Base-by-base conservation (phyloP, 2,888 invertebrate species). In the Lobophora halterata region DNA sequence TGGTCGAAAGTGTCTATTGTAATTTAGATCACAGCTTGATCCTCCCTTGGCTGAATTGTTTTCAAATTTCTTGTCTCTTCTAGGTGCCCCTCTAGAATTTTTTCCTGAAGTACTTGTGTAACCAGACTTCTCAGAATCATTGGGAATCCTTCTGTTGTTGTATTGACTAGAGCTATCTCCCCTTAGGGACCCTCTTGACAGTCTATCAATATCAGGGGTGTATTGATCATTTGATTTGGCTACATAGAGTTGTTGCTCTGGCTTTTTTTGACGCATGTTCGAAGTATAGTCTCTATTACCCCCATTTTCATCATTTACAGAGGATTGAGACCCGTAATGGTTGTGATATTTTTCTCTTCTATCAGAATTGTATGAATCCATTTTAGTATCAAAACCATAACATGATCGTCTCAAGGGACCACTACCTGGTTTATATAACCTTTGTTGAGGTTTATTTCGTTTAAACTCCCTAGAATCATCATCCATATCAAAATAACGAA, bases 391-490 rank as follows among this genome's bases (percentile, higher is more conserved):
- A 44, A 83, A 71, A 67, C 85, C 87, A 76, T 88, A 89, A 58
- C 89, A 90, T 50, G 92, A 90, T 76, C 93, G 91, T 66, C 91
- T 88, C 52, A 93, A 79, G 50, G 92, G 92, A 50, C 93, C 93
- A 87, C 93, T 93, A 58, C 93, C 93, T 69, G 93, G 93, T 71
- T 90, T 91, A 65, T 94, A 94, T 49, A 93, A 83, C 77, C 90
- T 90, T 79, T 92, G 91, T 66, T 91, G 91, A 61, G 92, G 92
- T 79, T 91, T 92, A 71, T 89, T 90, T 75, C 88, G 90, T 86
- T 80, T 88, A 58, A 82, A 88, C 55, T 89, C 88, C 71, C 85
- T 89, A 67, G 64, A 88, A 61, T 85, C 87, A 86, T 85, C 86
- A 85, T 86, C 88, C 88, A 88, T 88, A 82, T 58, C 85, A 82